These are phyloP conservation scores for Gortyna flavago DNA, from an alignment of 2,888 invertebrate species.

Conservation along the genomic window DNA sequence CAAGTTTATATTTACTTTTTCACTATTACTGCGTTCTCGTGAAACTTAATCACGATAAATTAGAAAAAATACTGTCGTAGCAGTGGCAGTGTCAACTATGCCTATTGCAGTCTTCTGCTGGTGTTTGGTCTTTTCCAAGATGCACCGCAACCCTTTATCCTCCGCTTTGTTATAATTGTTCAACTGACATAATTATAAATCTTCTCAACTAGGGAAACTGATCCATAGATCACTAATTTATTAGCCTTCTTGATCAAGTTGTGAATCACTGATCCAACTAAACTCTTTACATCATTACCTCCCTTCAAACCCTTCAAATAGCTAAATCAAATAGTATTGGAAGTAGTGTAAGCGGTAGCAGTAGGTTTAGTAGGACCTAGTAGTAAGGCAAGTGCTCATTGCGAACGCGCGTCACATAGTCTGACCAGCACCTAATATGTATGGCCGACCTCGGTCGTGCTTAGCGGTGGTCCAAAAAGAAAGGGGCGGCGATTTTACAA, in stretches of 20 bases:
- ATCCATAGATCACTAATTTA: not conserved
- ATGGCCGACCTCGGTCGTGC: constrained; percentile 80
- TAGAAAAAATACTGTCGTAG: not conserved
- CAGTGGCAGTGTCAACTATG: not conserved
- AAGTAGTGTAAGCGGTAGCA: constrained; percentile 51
- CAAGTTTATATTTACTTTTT: not conserved
- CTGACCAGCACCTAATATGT: constrained; percentile 84
- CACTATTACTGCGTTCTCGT: not conserved
- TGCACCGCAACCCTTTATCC: fast-evolving
- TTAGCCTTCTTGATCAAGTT: not conserved
- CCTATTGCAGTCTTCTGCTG: not conserved
- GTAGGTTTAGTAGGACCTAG: constrained; percentile 57
- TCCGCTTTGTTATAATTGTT: not conserved
- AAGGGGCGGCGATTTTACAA: constrained; percentile 32
- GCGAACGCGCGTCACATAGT: constrained; percentile 83
- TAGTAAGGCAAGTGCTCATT: constrained; percentile 71
- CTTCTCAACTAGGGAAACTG: not conserved
- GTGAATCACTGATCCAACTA: constrained; percentile 9
- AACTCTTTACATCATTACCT: constrained; percentile 25
- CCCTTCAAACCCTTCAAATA: constrained; percentile 2
- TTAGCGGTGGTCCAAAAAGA: constrained; percentile 62
- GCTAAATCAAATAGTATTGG: constrained; percentile 31
- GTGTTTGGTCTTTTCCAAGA: not conserved
- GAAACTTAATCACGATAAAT: not conserved
- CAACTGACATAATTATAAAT: not conserved